A percentile compares a stretch with the other conserved stretches of the same genome.
phyloP scores from a whole-genome alignment of 2,797 vertebrate genomes.

The Poecilia picta region DNA sequence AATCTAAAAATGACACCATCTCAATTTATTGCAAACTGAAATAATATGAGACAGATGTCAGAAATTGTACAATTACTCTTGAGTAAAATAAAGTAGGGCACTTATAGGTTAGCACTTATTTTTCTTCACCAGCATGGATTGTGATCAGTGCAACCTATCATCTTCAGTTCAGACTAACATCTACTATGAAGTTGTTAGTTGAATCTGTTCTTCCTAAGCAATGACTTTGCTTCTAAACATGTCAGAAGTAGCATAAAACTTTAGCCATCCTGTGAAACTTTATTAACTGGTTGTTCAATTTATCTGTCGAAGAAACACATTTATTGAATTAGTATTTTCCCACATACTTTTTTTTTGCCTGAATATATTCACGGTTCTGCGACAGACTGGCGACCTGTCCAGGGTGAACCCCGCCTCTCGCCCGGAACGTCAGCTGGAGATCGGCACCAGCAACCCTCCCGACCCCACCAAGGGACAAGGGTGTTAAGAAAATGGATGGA shows the following conservation, averaged over 20 bases:
- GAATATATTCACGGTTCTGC: neutral
- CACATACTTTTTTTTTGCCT: neutral
- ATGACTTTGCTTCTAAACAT: neutral
- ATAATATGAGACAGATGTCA: slow-evolving; percentile 39
- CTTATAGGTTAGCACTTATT: slow-evolving; percentile 26
- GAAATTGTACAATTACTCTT: slow-evolving; percentile 55
- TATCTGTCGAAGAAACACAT: neutral
- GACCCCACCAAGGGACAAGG: too few species aligned
- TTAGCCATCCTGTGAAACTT: neutral
- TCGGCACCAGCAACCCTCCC: too few species aligned
- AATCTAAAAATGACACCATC: slow-evolving; percentile 28
- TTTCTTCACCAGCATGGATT: slow-evolving; percentile 9
- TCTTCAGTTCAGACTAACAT: slow-evolving; percentile 12
- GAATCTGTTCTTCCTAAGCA: neutral
- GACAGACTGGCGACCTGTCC: too few species aligned
- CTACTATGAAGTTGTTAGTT: slow-evolving; percentile 25
- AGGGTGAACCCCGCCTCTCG: too few species aligned
- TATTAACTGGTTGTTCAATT: neutral
- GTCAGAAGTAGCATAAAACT: neutral
- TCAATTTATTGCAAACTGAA: slow-evolving; percentile 31
- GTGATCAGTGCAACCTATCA: slow-evolving; percentile 28
- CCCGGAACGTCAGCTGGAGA: too few species aligned
- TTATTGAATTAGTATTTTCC: neutral
- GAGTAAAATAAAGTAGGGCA: slow-evolving; percentile 39
- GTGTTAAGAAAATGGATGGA: too few species aligned